Evolutionary conservation across 2,888 invertebrate species (phyloP), one percentile per base, ranked within the genome.

Genomic region (Dioctria linearis): DNA sequence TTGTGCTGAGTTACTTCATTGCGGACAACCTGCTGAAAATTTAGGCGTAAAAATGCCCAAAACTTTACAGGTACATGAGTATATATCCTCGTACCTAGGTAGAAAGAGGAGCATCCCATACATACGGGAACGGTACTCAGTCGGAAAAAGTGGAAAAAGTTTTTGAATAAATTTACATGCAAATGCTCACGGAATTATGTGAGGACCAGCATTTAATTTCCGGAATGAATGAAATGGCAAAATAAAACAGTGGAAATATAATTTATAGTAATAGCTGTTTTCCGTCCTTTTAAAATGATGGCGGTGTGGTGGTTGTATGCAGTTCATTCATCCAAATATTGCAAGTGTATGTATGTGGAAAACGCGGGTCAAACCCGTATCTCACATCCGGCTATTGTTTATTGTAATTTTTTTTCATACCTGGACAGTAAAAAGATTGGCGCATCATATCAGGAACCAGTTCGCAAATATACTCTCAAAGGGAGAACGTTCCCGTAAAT

Each of bases 21-120:
- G 76, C 76, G 76, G 76, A 76, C 61, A 76, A 76, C 76, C 76
- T 76, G 76, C 63, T 76, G 76, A 76, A 76, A 76, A 76, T 76
- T 76, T 76, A 76, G 76, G 76, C 76, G 43, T 76, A 63, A 76
- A 76, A 76, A 63, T 40, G 49, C 37, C 13, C 11, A 43, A 76
- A 76, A 76, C 37, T 49, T 76, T 49, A 8, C 63, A 49, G 63
- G 37, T 63, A 25, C 25, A 25, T 25, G 25, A 2, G 25, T 25
- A 25, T 25, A 25, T 25, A 25, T 1, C 25, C 25, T 25, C 25
- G 25, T 25, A 63, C 37, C 49, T 57, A 37, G 5, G 46, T 49
- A 51, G n/a, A 40, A 51, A 11, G 63, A 37, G 11, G 46, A 25
- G 39, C 61, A 5, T 43, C 63, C 61, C 63, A 63, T 63, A 59